Evolutionary conservation across 1,140 invertebrate genomes (phyloP), one percentile per base, ranked within the genome.

Genomic region (Apocrypta bakeri): DNA sequence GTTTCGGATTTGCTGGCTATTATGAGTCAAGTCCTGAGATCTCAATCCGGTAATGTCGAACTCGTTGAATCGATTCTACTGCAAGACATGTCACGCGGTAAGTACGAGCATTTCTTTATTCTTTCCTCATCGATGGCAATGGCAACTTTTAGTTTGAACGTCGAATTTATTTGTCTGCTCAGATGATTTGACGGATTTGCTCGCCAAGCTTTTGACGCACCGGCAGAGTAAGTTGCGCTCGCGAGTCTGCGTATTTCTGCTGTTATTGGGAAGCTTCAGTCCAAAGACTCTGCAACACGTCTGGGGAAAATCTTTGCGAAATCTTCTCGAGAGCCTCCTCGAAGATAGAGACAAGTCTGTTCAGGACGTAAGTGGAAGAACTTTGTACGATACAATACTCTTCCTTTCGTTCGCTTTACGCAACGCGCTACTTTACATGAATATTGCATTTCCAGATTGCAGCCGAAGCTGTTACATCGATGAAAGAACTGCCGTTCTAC

Each of bases 1-100:
- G 93, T 95, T n/a, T 87, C 93, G 63, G 94, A 96, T 89, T 89
- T 96, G 37, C 85, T 97, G 12, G 94, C 96, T 0, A 93, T 97
- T 42, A 92, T 97, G 9, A 95, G 94, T 85, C 95, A 95, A 17
- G 93, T 97, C n/a, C 87, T 97, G 9, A 93, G 96, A 83, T 94
- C 94, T 74, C 17, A 95, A 9, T 95, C 96, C 0, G 95, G 96
- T 87, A 96, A 96, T 87, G 94, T 94, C 0, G 94, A 95, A 79
- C 92, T 97, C 0, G 94, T 97, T 0, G 95, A 96, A 86, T 94
- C 94, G 84, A 94, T 97, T 79, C 87, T 96, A 0, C 75, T 91
- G 9, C 80, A 84, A 17, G 80, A 85, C 0, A 85, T 86, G 79
- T 83, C 64, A n/a, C 42, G 83, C 17, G 85, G 87, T 89, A 73